Percentiles rank a stretch among this genome's conserved stretches.
phyloP scores from a whole-genome alignment of 1,140 invertebrate species.

The Musca vetustissima region DNA sequence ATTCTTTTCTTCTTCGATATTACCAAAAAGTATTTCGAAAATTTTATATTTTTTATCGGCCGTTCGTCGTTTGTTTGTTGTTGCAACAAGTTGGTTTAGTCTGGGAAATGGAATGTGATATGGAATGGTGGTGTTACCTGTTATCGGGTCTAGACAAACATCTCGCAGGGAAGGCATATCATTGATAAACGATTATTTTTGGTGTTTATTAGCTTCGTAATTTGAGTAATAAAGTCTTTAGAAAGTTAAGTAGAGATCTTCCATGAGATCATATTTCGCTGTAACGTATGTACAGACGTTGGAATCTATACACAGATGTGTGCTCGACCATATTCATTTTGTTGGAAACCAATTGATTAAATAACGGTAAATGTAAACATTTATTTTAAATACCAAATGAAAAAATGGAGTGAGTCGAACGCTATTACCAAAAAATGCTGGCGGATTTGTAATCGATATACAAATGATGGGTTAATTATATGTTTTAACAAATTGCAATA shows the following conservation, averaged over 20 bases:
- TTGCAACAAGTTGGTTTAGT: background rate
- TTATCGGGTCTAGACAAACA: too few relatives aligned
- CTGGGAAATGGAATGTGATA: too few relatives aligned
- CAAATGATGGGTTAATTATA: too few relatives aligned
- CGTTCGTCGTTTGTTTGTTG: background rate
- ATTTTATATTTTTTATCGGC: conserved; percentile 6
- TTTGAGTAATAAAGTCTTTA: conserved; percentile 6
- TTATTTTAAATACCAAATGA: background rate
- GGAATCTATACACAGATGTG: background rate
- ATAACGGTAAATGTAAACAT: conserved; percentile 7
- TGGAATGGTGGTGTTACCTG: too few relatives aligned
- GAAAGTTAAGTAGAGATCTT: conserved; percentile 1
- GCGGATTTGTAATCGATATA: too few relatives aligned
- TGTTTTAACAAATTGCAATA: too few relatives aligned
- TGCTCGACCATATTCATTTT: background rate
- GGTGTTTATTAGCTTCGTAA: conserved; percentile 8
- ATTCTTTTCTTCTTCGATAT: too few relatives aligned
- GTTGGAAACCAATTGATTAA: background rate
- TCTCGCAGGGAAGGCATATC: too few relatives aligned
- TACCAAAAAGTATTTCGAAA: too few relatives aligned
- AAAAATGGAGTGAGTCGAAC: too few relatives aligned
- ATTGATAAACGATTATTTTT: background rate
- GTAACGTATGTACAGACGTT: background rate
- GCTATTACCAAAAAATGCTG: too few relatives aligned
- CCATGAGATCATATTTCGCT: too few relatives aligned